Evolutionary conservation across 2,113 vertebrate genomes (phyloP), one percentile per base, ranked within the genome.

Genomic region (Glaucomys volans): DNA sequence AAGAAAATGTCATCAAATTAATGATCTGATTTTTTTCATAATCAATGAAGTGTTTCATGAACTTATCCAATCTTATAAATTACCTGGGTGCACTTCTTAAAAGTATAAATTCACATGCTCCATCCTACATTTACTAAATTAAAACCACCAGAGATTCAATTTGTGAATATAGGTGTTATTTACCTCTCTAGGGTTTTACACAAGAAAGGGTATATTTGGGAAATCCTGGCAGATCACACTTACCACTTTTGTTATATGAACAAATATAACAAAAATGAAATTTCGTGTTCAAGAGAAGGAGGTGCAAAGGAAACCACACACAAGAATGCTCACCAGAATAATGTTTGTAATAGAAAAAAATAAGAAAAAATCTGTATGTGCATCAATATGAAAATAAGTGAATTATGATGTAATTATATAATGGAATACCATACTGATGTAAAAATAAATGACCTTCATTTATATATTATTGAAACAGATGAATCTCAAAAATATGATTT

Each of bases 401-500:
- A 93, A 79, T 90, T 85, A 76, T 37, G 30, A 88, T 52, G 44
- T 22, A 80, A 81, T n/a, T 81, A 75, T 62, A 22, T 11, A 69
- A 52, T 30, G 28, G 59, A 91, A 91, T 82, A 75, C 22, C 57
- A 81, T 28, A 82, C 35, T 76, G 2, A 18, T 94, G 4, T 30
- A 82, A 81, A 96, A 66, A 91, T 66, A 87, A 84, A 83, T 77
- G 20, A 42, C 52, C 2, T 86, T 40, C 8, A 87, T 91, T 11
- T 62, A 85, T 90, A 67, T 17, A 76, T 89, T 59, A 28, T 13
- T 59, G 35, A 79, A 18, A 83, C 24, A 79, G 52, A 14, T 91
- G 40, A 85, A 90, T 71, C 35, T 90, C 72, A 71, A 54, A 95
- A 94, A 57, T 35, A 75, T 37, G 26, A 79, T 69, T 91, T 94